Base-by-base conservation (phyloP, 2,113 vertebrate species). In the Caretta caretta region DNA sequence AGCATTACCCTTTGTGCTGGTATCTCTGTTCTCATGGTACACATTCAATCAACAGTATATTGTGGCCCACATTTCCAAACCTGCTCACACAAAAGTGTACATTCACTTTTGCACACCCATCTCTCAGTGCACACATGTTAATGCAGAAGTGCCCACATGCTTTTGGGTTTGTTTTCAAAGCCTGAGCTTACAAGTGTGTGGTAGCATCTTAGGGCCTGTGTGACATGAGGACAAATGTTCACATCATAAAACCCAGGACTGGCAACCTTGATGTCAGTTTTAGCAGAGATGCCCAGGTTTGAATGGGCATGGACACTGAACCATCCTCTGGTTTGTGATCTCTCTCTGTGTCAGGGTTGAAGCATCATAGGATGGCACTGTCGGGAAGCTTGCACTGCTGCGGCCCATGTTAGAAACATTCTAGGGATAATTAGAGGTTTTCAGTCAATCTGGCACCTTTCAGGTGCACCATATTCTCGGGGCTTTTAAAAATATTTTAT, bases 51-150 rank as follows among this genome's bases (percentile, higher is more conserved):
- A 57, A 95, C 13, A 48, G 10, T 1, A 0, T 50, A n/a, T 87
- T 80, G 57, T 59, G 5, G 17, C 51, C 75, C 87, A 92, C 24
- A 48, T 59, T 96, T 91, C 57, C 69, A 95, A 57, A 69, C n/a
- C 82, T 12, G 42, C 42, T 13, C 48, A 1, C 19, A 86, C 1
- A 59, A 59, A 90, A 84, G 0, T 0, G 0, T 3, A 11, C 2
- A 13, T 89, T 14, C 72, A 31, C 20, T 92, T 93, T 29, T 92
- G 1, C 62, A 24, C 13, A 31, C 13, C 25, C 9, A 16, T 81
- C 83, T 46, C 65, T 84, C 50, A 88, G n/a, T 56, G 27, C 6
- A 3, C 13, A 85, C 19, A 35, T 54, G 46, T n/a, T 80, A 89
- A 62, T 27, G 8, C 22, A 92, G 46, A 91, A 83, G 24, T 17